Conservation (phyloP, 1,140 invertebrate genomes). For the Heliconius nattereri region DNA sequence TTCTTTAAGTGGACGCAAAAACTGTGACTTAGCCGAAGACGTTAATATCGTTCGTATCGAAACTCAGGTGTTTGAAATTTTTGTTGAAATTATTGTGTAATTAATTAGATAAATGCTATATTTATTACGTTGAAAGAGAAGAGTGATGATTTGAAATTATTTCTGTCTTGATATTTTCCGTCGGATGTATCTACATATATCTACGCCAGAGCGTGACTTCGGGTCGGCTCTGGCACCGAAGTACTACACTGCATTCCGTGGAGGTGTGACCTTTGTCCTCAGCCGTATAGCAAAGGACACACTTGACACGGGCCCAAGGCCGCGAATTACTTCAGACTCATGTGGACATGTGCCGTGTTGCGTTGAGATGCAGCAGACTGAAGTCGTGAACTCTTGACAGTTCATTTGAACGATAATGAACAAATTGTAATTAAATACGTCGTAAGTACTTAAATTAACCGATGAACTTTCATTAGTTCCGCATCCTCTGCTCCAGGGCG, state of each 20-base stretch:
- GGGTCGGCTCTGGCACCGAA: slow-evolving; percentile 52
- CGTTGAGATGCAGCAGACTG: slow-evolving; percentile 29
- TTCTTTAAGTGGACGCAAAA: slow-evolving; percentile 77
- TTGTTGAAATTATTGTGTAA: slow-evolving; percentile 81
- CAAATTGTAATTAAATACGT: slow-evolving; percentile 60
- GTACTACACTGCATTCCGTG: slow-evolving; percentile 44
- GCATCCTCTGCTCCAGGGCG: slow-evolving; percentile 52
- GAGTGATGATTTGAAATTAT: slow-evolving; percentile 78
- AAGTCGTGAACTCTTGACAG: slow-evolving; percentile 21
- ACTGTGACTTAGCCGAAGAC: slow-evolving; percentile 75
- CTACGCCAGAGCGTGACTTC: slow-evolving; percentile 59
- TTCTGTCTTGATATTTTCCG: slow-evolving; percentile 80
- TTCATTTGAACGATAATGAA: slow-evolving; percentile 46
- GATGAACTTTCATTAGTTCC: slow-evolving; percentile 66
- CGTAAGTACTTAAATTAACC: slow-evolving; percentile 67
- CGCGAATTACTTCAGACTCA: slow-evolving; percentile 44
- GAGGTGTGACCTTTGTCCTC: slow-evolving; percentile 49
- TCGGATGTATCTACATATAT: slow-evolving; percentile 51
- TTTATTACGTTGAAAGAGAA: slow-evolving; percentile 77
- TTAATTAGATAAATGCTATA: slow-evolving; percentile 79
- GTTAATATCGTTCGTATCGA: slow-evolving; percentile 69
- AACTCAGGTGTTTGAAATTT: slow-evolving; percentile 78
- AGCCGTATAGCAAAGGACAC: slow-evolving; percentile 37
- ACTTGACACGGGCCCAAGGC: slow-evolving; percentile 38
- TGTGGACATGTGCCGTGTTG: slow-evolving; percentile 63